Conservation (phyloP, 1,140 invertebrate species). For the Whitmania pigra region DNA sequence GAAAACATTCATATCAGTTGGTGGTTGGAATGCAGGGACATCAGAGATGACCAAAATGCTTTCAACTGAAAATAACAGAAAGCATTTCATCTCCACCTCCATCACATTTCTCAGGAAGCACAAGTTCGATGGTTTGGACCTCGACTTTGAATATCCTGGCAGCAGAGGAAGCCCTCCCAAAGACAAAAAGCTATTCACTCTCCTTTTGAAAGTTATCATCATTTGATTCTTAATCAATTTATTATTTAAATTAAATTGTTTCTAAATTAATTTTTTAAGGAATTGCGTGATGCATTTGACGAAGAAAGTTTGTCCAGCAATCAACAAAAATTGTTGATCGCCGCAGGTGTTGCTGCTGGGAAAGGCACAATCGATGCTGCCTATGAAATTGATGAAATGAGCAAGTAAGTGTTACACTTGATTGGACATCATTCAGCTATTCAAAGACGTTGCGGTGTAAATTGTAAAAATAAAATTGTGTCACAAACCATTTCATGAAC, state of each 20-base stretch:
- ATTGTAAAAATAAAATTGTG: not conserved
- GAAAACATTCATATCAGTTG: constrained; percentile 81
- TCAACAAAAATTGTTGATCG: constrained; percentile 64
- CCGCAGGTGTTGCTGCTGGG: constrained; percentile 79
- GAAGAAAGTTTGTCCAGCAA: not conserved
- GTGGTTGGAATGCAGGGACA: constrained; percentile 91
- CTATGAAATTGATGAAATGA: constrained; percentile 37
- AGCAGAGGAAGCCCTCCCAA: constrained; percentile 77
- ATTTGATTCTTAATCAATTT: not conserved
- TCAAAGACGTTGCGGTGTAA: not conserved
- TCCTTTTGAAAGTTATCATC: constrained; percentile 58
- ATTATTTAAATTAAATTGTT: not conserved
- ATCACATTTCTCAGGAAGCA: constrained; percentile 77
- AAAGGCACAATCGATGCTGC: constrained; percentile 39
- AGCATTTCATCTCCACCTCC: constrained; percentile 39
- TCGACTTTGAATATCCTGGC: constrained; percentile 92
- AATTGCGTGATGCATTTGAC: not conserved
- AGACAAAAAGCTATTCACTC: constrained; percentile 77
- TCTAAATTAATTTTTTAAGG: not conserved
- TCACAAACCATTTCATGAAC: not conserved
- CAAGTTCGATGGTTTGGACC: constrained; percentile 85
- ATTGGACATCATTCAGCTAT: too few species aligned
- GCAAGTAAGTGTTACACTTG: not conserved
- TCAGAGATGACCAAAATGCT: constrained; percentile 47
- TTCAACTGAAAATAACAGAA: constrained; percentile 26